Conservation (phyloP, 2,797 vertebrate genomes). For the Schizopygopsis malacanthus region DNA sequence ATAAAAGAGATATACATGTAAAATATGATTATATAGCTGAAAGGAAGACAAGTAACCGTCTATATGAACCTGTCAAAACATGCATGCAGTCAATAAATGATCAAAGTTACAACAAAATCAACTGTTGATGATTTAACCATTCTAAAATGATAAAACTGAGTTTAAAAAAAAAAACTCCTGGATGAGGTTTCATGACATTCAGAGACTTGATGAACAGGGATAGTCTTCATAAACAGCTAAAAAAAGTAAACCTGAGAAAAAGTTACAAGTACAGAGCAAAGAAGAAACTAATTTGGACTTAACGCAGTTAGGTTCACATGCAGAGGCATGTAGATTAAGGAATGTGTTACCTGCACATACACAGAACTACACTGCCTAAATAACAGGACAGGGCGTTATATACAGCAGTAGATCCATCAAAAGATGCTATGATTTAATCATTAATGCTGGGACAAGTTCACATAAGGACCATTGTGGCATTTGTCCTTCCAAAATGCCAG, state of each 20-base stretch:
- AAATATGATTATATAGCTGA: slow-evolving; percentile 15
- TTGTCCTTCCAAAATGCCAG: too few species aligned
- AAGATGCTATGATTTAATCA: too few species aligned
- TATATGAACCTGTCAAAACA: slow-evolving; percentile 28
- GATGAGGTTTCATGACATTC: background rate
- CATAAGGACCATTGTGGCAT: background rate
- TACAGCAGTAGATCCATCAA: too few species aligned
- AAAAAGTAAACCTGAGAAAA: background rate
- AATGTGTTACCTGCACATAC: slow-evolving; percentile 79
- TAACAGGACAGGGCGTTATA: background rate
- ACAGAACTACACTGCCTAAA: background rate
- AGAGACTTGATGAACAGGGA: background rate
- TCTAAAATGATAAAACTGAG: background rate
- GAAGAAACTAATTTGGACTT: background rate
- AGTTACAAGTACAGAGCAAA: background rate
- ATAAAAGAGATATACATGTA: slow-evolving; percentile 31
- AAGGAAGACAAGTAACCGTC: background rate
- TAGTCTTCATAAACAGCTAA: background rate
- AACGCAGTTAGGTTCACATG: slow-evolving; percentile 7
- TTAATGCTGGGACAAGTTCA: too few species aligned
- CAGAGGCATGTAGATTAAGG: slow-evolving; percentile 41
- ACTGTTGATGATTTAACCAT: background rate
- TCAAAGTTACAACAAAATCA: background rate
- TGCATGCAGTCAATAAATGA: slow-evolving; percentile 25
- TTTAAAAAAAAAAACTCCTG: background rate